Evolutionary conservation across 2,888 invertebrate genomes (phyloP).

Genomic region (Aplocera efformata): DNA sequence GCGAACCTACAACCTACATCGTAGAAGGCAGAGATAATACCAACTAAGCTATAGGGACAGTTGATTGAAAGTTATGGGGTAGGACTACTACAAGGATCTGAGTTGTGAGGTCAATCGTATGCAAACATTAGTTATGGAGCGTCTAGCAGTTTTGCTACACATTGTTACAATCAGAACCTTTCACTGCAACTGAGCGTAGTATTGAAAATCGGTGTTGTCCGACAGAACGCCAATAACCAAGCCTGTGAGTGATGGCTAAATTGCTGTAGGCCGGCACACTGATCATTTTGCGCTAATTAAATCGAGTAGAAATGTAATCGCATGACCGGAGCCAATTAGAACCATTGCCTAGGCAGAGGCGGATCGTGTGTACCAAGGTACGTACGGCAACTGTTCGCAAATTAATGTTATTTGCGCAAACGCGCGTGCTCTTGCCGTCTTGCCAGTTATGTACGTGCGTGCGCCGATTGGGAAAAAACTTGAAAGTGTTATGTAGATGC

Average conservation of each 20-base stretch:
- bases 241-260: slow-evolving; percentile 78
- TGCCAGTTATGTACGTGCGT: slow-evolving; percentile 30
- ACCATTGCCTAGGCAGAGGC: slow-evolving; percentile 69
- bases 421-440: slow-evolving; percentile 54
- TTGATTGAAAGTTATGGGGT: too few species aligned
- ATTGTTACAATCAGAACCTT: slow-evolving; percentile 38
- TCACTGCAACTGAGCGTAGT: slow-evolving; percentile 49
- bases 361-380: slow-evolving; percentile 54
- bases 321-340: slow-evolving; percentile 78
- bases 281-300: slow-evolving; percentile 80
- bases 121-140: too few species aligned
- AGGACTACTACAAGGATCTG: too few species aligned
- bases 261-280: slow-evolving; percentile 71
- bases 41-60: too few species aligned
- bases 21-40: too few species aligned
- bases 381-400: slow-evolving; percentile 63
- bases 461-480: slow-evolving; percentile 26
- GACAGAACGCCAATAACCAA: slow-evolving; percentile 48
- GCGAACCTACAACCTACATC: too few species aligned
- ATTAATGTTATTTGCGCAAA: slow-evolving; percentile 69
- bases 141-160: background rate
- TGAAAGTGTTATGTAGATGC: slow-evolving; percentile 10
- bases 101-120: too few species aligned
- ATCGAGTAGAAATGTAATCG: slow-evolving; percentile 77
- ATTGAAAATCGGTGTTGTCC: slow-evolving; percentile 56